Base-by-base conservation (phyloP, 1,140 invertebrate genomes). In the Drosophila sp. region DNA sequence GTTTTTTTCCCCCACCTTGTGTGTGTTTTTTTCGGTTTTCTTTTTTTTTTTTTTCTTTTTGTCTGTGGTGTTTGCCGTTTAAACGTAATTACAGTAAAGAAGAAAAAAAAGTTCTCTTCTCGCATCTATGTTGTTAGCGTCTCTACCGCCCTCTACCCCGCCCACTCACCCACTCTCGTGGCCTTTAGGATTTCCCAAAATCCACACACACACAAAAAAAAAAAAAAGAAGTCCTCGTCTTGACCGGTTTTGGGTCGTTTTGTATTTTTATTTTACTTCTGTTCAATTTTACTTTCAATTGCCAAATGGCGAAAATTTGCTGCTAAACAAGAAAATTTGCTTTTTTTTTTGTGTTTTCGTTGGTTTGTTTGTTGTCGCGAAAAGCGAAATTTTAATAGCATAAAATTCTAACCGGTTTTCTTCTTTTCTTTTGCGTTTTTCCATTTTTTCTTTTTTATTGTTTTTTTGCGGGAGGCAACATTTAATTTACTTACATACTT, bases 201-300 rank as follows among this genome's bases (percentile, higher is more conserved):
- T 25, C 5, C 7, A 50, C 23, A n/a, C 8, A 10, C 27, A 30
- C 27, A 55, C 7, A 29, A 29, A 56, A 32, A 23, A 57, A 2
- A n/a, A 57, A 55, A 27, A 73, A 66, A 74, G 29, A 44, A 60
- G 40, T 33, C 64, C 75, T 63, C 41, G 60, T 50, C 47, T 40
- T 54, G 55, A 55, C 11, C 56, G 66, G 60, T 76, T 66, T 30
- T 29, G 4, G 32, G 32, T 25, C n/a, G 35, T 40, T 29, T 50
- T 76, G 35, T 7, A 4, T 32, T 61, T 30, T 40, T 32, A 35
- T 35, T 57, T 60, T 69, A 86, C 82, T 82, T 58, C 54, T 58
- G 68, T 76, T 30, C 66, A 83, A 77, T 86, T 86, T 87, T 87
- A 87, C 83, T 87, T 87, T 87, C 83, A 70, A 89, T 84, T 73